phyloP scores from a whole-genome alignment of 2,888 invertebrate species.

The Molorchus minor region DNA sequence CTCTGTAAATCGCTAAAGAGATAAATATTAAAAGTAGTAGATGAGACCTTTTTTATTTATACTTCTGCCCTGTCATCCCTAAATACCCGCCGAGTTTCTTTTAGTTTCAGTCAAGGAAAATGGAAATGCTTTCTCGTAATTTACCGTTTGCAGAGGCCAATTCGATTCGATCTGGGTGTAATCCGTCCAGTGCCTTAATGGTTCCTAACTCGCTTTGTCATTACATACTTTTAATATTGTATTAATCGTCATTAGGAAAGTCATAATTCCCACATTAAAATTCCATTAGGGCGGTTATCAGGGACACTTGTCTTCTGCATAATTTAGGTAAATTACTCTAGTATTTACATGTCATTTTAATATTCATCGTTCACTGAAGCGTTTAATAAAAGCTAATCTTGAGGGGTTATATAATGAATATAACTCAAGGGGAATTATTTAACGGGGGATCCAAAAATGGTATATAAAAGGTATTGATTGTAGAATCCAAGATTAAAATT shows the following conservation, averaged over 20 bases:
- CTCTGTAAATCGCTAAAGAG: constrained; percentile 52
- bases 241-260: constrained; percentile 4
- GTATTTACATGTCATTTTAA: background rate
- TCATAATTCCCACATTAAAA: constrained; percentile 15
- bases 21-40: constrained; percentile 55
- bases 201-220: constrained; percentile 13
- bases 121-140: constrained; percentile 11
- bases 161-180: constrained; percentile 1
- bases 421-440: no score
- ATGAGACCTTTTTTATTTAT: constrained; percentile 44
- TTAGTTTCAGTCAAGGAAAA: constrained; percentile 11
- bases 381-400: background rate
- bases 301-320: background rate
- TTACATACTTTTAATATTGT: constrained; percentile 13
- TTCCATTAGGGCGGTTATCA: constrained; percentile 6
- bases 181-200: constrained; percentile 6
- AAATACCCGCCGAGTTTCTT: constrained; percentile 8
- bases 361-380: background rate
- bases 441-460: no score
- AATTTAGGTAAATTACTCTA: background rate
- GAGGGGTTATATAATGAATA: no score
- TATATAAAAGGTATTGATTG: no score
- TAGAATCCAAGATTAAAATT: no score
- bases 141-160: background rate
- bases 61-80: constrained; percentile 1